phyloP scores from a whole-genome alignment of 2,888 invertebrate species.

The Apodemia duryi region DNA sequence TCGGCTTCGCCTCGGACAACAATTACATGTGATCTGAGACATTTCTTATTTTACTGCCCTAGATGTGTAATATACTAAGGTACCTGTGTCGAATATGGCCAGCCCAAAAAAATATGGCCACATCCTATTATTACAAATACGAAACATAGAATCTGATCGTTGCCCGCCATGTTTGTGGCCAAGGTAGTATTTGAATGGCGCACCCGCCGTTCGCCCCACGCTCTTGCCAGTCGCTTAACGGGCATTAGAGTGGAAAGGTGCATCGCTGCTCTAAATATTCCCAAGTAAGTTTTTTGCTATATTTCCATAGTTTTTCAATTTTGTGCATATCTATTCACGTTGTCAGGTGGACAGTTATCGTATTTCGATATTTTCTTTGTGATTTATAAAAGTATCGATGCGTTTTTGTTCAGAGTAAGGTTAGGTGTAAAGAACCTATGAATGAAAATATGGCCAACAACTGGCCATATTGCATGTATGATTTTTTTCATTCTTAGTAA shows the following conservation, averaged over 20 bases:
- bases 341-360: neutral
- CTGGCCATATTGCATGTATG: constrained; percentile 11
- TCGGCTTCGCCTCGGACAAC: no score
- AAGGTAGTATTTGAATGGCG: neutral
- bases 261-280: no score
- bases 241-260: no score
- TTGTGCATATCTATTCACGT: constrained; percentile 8
- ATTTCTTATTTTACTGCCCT: no score
- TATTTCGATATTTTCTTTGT: no score
- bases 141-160: no score
- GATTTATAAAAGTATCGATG: neutral
- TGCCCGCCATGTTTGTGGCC: neutral
- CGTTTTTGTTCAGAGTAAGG: neutral
- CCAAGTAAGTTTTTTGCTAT: neutral
- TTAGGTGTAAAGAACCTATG: neutral
- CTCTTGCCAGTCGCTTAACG: neutral
- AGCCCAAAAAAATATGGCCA: constrained; percentile 2
- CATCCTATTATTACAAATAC: neutral
- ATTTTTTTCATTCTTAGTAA: constrained; percentile 2
- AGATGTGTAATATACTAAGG: no score
- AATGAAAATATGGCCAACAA: constrained; percentile 14
- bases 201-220: no score
- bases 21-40: no score
- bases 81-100: constrained; percentile 4
- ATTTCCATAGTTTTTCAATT: constrained; percentile 1